phyloP scores from a whole-genome alignment of 2,888 invertebrate genomes.

The Tromatobia lineatoria region DNA sequence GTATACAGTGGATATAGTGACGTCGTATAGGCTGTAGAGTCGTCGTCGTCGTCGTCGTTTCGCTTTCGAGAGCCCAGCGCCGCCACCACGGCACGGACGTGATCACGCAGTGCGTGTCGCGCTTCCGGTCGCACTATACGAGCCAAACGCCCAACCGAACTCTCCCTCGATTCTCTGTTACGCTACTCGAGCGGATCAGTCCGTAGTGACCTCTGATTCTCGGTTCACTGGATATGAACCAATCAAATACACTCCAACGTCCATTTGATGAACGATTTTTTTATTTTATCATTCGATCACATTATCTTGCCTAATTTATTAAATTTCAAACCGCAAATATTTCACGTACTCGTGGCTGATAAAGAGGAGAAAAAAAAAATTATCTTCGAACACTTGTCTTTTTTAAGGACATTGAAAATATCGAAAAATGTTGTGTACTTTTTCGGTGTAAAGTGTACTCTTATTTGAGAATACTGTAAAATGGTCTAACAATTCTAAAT shows the following conservation, averaged over 20 bases:
- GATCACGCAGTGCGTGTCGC: slow-evolving; percentile 62
- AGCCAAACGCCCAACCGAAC: slow-evolving; percentile 40
- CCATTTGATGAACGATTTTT: not conserved
- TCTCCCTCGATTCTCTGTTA: slow-evolving; percentile 31
- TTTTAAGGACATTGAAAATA: no score
- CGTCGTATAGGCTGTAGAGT: not conserved
- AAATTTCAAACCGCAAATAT: no score
- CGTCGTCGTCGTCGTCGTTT: slow-evolving; percentile 51
- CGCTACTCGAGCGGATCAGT: slow-evolving; percentile 23
- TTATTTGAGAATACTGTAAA: no score
- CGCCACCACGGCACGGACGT: slow-evolving; percentile 55
- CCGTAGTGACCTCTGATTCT: slow-evolving; percentile 25
- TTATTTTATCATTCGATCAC: no score
- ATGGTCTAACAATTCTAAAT: no score
- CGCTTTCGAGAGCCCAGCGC: slow-evolving; percentile 60
- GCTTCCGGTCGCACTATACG: slow-evolving; percentile 55
- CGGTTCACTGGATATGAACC: slow-evolving; percentile 18
- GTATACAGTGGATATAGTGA: slow-evolving; percentile 1
- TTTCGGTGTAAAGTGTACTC: no score
- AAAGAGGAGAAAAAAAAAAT: no score
- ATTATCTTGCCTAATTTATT: no score
- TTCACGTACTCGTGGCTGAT: no score
- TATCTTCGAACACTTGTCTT: no score
- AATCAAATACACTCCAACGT: not conserved
- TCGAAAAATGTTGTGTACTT: no score